Conservation (phyloP, 2,888 invertebrate species). For the Acrobasis repandana region DNA sequence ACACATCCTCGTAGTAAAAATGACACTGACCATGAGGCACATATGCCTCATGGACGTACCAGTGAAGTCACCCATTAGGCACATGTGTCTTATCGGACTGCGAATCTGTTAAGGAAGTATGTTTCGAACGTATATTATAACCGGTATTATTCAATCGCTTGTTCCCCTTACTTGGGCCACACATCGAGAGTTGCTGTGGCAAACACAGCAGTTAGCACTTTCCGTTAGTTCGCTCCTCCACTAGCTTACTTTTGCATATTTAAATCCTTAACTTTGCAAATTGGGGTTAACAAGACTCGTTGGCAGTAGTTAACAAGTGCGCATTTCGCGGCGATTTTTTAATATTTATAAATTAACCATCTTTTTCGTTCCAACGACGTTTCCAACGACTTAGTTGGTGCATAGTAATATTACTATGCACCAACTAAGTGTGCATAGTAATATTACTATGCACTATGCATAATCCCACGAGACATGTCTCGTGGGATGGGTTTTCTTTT, state of each 20-base stretch:
- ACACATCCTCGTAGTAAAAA: no score
- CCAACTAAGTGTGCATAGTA: slow-evolving; percentile 2
- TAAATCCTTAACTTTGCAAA: slow-evolving; percentile 53
- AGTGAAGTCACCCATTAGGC: no score
- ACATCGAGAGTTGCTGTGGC: slow-evolving; percentile 38
- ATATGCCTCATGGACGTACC: no score
- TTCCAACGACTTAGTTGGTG: no score
- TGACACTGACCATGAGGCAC: no score
- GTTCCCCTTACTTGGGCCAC: slow-evolving; percentile 18
- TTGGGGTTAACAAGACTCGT: slow-evolving; percentile 46
- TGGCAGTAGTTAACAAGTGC: slow-evolving; percentile 34
- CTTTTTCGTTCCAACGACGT: no score
- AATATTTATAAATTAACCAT: slow-evolving; percentile 3
- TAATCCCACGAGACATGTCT: no score
- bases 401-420: neutral
- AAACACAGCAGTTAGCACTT: slow-evolving; percentile 53
- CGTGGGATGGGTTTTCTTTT: no score
- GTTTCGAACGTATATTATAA: no score
- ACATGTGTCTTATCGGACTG: no score
- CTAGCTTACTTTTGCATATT: slow-evolving; percentile 55
- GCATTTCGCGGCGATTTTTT: slow-evolving; percentile 32
- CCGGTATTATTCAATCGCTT: neutral
- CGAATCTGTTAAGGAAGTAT: no score
- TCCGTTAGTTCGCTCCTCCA: slow-evolving; percentile 40
- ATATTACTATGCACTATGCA: no score